Evolutionary conservation across 2,888 invertebrate genomes (phyloP), one percentile per base, ranked within the genome.

Genomic region (Dexiosoma caninum): DNA sequence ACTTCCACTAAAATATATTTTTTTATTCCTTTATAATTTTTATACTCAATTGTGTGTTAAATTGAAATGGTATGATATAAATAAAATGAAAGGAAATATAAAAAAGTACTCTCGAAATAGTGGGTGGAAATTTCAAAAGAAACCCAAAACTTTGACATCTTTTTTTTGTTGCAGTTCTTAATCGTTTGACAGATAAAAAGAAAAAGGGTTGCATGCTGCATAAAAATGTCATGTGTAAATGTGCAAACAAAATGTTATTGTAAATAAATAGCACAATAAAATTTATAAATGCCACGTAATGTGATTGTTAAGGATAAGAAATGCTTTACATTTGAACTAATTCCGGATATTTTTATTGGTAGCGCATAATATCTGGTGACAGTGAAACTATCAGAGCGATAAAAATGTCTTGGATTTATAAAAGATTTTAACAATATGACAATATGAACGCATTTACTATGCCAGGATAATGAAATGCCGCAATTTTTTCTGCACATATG

Each of bases 81-180:
- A 32, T 6, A 72, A 32, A 57, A 6, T 3, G 3, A 37, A 66
- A 66, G n/a, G n/a, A n/a, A n/a, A n/a, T n/a, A 27, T 32, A 14
- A 27, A 53, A 66, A 40, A 44, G 27, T 30, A 66, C 51, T 75
- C 57, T 67, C 14, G 59, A 42, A 76, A 51, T 12, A 60, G 76
- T 76, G 69, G 76, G 76, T 62, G 76, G 69, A 69, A 74, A 66
- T 46, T 55, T 55, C 69, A 55, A 76, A 69, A 55, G 69, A 76
- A 69, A 62, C 37, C 53, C 37, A 76, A 76, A 51, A 62, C 69
- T 62, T 76, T 69, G 60, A 69, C 69, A 76, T 76, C 53, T 53
- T 69, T 55, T 69, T 21, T 40, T n/a, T n/a, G n/a, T n/a, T n/a
- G n/a, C n/a, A 46, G 55, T 55, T 76, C 27, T 69, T 60, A 62